phyloP scores from a whole-genome alignment of 2,797 vertebrate species.

The Sebastes miniatus region DNA sequence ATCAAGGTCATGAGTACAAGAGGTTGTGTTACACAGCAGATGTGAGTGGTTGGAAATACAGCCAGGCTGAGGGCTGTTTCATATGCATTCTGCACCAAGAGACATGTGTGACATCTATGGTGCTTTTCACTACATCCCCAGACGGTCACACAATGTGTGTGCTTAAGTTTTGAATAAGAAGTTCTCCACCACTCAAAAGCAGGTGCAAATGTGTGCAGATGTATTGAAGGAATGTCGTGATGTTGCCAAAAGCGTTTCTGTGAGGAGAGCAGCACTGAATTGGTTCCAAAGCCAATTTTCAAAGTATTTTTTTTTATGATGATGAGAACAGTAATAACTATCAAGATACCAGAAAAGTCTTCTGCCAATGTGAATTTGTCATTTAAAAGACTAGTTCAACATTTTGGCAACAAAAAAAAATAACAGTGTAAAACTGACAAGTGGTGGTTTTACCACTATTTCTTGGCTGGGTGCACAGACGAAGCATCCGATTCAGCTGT shows the following conservation, averaged over 20 bases:
- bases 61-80: neutral
- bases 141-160: neutral
- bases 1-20: neutral
- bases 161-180: neutral
- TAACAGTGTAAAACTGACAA: too few relatives aligned
- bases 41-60: neutral
- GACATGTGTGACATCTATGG: neutral
- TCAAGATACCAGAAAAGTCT: neutral
- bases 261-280: neutral
- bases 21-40: slow-evolving; percentile 16
- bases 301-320: neutral
- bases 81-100: slow-evolving; percentile 1
- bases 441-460: too few relatives aligned
- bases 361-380: too few relatives aligned
- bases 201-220: neutral
- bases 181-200: neutral
- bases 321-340: neutral
- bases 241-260: neutral
- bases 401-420: too few relatives aligned
- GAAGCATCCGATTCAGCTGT: too few relatives aligned
- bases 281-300: neutral
- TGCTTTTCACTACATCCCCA: neutral
- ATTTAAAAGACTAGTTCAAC: too few relatives aligned
- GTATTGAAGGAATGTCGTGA: neutral
- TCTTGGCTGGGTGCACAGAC: too few relatives aligned